A percentile compares a stretch with the other conserved stretches of the same genome.
Conservation (phyloP, 2,113 vertebrate species). For the Sterrhoptilus dennistouni region DNA sequence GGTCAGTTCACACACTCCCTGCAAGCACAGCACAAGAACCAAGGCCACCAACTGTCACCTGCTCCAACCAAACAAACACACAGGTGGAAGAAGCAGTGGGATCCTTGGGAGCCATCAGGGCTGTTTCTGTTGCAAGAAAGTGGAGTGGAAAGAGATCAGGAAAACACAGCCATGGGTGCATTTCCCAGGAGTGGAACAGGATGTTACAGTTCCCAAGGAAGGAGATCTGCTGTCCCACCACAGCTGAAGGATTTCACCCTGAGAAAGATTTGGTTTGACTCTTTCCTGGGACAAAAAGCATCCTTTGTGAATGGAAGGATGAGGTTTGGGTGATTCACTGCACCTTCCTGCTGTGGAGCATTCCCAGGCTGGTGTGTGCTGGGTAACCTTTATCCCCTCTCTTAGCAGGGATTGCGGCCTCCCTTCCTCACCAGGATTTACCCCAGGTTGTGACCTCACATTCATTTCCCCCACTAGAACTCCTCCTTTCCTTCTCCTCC, state of each 20-base stretch:
- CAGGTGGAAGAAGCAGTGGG: not conserved
- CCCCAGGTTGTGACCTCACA: not conserved
- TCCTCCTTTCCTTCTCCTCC: not conserved
- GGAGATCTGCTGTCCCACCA: not conserved
- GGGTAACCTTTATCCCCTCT: not conserved
- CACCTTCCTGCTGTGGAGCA: not conserved
- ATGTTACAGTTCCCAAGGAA: not conserved
- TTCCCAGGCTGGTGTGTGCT: not conserved
- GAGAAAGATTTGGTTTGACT: not conserved
- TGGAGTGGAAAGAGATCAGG: not conserved
- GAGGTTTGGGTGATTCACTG: not conserved
- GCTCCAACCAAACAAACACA: not conserved
- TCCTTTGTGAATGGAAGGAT: not conserved
- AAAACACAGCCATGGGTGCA: not conserved
- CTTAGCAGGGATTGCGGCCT: not conserved
- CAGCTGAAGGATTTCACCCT: not conserved
- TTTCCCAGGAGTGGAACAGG: accelerated
- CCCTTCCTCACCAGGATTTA: not conserved
- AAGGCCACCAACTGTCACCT: not conserved
- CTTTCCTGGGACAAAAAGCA: not conserved
- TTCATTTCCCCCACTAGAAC: not conserved
- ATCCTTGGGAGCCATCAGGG: not conserved
- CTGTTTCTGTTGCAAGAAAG: not conserved
- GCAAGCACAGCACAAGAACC: accelerated
- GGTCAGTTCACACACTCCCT: accelerated